Conservation (phyloP, 2,797 vertebrate genomes). For the Hoplostethus mediterraneus region DNA sequence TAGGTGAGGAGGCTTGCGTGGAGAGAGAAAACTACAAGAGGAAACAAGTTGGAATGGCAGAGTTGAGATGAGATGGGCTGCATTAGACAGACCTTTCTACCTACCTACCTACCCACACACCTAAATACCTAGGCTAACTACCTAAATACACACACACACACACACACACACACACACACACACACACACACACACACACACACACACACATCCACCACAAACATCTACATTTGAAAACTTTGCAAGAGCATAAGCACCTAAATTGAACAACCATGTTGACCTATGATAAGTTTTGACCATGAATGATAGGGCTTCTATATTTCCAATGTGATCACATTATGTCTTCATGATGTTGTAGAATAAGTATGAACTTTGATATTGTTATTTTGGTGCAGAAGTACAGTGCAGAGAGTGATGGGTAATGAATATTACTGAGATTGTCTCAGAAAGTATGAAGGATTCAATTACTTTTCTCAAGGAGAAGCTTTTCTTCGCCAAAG, state of each 20-base stretch:
- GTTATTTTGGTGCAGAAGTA: constrained; percentile 11
- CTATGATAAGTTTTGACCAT: too few relatives aligned
- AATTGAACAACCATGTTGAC: too few relatives aligned
- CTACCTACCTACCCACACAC: too few relatives aligned
- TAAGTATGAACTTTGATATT: neutral
- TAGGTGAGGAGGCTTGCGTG: too few relatives aligned
- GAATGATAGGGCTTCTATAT: too few relatives aligned
- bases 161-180: neutral
- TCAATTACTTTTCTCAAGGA: constrained; percentile 41
- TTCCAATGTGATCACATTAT: neutral
- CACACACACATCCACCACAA: neutral
- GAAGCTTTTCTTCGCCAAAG: constrained; percentile 12
- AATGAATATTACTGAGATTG: constrained; percentile 12
- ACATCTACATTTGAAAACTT: neutral
- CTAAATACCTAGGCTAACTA: neutral
- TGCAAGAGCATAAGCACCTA: neutral
- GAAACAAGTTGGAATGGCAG: too few relatives aligned
- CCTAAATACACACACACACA: neutral
- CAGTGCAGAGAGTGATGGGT: constrained; percentile 11
- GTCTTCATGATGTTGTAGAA: neutral
- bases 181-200: neutral
- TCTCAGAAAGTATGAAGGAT: constrained; percentile 39
- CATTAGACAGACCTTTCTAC: neutral
- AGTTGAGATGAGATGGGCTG: too few relatives aligned
- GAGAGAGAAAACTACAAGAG: too few relatives aligned